A percentile compares a stretch with the other conserved stretches of the same genome.
phyloP scores from a whole-genome alignment of 53 echinoderm and acorn worm genomes.

The Holothuria scabra region DNA sequence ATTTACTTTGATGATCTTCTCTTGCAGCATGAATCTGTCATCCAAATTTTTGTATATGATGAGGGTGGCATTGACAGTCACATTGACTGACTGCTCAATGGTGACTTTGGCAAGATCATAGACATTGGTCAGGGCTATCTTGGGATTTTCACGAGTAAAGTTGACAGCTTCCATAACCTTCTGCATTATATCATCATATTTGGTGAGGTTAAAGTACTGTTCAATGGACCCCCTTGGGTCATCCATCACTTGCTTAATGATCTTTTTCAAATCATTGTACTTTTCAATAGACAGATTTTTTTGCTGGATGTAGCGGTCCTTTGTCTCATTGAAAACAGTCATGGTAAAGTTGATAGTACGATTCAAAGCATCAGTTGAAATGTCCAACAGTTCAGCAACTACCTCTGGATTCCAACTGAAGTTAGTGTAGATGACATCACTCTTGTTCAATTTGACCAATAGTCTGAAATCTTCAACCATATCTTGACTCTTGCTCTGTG shows the following conservation, averaged over 20 bases:
- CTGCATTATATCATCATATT: neutral
- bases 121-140: conserved; percentile 28
- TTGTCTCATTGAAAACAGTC: conserved; percentile 60
- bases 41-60: conserved; percentile 3
- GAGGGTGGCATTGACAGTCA: too few relatives aligned
- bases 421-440: conserved; percentile 93
- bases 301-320: neutral
- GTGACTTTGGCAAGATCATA: conserved; percentile 19
- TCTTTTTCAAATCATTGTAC: neutral
- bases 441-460: conserved; percentile 85
- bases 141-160: conserved; percentile 55
- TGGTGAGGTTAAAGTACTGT: conserved; percentile 49
- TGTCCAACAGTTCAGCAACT: conserved; percentile 26
- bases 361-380: conserved; percentile 54
- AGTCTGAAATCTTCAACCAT: conserved; percentile 75
- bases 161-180: conserved; percentile 49
- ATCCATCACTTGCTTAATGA: neutral
- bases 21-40: conserved; percentile 28
- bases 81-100: conserved; percentile 26
- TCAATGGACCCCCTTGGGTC: conserved; percentile 50
- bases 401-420: conserved; percentile 98
- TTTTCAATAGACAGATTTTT: neutral
- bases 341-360: conserved; percentile 66
- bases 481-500: conserved; percentile 72
- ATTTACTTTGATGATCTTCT: conserved; percentile 22